A percentile compares a stretch with the other conserved stretches of the same genome.
These are phyloP conservation scores for Xiphophorus birchmanni DNA, from an alignment of 2,797 vertebrate species.

Conservation along the genomic window DNA sequence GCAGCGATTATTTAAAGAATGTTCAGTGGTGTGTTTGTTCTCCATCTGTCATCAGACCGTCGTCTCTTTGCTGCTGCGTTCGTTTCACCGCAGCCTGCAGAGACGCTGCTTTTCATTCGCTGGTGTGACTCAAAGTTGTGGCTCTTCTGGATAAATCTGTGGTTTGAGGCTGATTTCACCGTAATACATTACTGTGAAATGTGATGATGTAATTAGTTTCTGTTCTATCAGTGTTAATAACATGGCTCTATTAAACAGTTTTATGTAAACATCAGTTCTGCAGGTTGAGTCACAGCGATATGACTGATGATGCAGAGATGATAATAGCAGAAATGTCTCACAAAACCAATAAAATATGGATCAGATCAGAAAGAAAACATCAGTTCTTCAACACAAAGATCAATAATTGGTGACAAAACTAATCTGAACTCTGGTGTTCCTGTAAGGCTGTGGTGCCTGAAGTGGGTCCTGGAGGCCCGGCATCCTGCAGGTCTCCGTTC, in stretches of 20 bases:
- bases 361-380: background rate
- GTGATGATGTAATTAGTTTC: background rate
- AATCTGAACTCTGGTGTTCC: background rate
- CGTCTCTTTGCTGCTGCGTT: constrained; percentile 32
- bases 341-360: background rate
- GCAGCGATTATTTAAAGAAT: background rate
- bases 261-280: background rate
- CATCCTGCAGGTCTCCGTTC: no score
- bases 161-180: constrained; percentile 24
- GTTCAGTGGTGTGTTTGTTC: constrained; percentile 20
- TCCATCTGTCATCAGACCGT: constrained; percentile 55
- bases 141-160: constrained; percentile 38
- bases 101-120: constrained; percentile 33
- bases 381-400: background rate
- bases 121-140: background rate
- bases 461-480: no score
- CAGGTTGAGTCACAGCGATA: background rate
- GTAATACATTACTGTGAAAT: background rate
- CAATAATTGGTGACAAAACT: background rate
- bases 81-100: constrained; percentile 33
- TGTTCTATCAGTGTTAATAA: background rate
- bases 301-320: background rate
- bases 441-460: background rate
- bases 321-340: background rate
- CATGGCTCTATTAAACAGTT: background rate